A percentile compares a stretch with the other conserved stretches of the same genome.
These are phyloP conservation scores for Rachycentron canadum DNA, from an alignment of 2,797 vertebrate species.

Conservation along the genomic window DNA sequence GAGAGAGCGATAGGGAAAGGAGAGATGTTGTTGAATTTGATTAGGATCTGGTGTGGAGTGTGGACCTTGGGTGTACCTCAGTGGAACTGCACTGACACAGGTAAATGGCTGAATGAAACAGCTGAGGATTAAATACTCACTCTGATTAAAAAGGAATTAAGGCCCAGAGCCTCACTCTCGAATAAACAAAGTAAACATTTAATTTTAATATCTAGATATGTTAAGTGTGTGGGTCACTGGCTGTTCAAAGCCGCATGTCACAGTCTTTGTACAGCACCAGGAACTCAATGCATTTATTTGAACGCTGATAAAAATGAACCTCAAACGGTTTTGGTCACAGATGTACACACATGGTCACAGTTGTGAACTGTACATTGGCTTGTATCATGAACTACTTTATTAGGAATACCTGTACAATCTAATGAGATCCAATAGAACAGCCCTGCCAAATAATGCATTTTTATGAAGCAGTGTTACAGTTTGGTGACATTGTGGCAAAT, in stretches of 20 bases:
- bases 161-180: slow-evolving; percentile 56
- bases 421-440: not conserved
- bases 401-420: not conserved
- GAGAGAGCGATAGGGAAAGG: slow-evolving; percentile 53
- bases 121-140: slow-evolving; percentile 61
- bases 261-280: slow-evolving; percentile 29
- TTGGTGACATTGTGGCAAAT: not conserved
- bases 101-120: slow-evolving; percentile 57
- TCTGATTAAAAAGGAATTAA: slow-evolving; percentile 74
- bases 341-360: slow-evolving; percentile 9
- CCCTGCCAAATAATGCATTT: not conserved
- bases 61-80: slow-evolving; percentile 65
- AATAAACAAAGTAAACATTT: slow-evolving; percentile 67
- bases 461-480: not conserved
- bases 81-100: slow-evolving; percentile 49
- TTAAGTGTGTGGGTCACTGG: slow-evolving; percentile 43
- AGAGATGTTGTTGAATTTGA: slow-evolving; percentile 73
- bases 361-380: not conserved
- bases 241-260: slow-evolving; percentile 54
- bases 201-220: slow-evolving; percentile 64
- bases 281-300: slow-evolving; percentile 39
- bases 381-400: not conserved
- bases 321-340: slow-evolving; percentile 19
- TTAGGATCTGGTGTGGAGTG: slow-evolving; percentile 67
- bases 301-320: slow-evolving; percentile 30